Conservation (phyloP, 1,140 invertebrate genomes). For the Semibalanus balanoides region DNA sequence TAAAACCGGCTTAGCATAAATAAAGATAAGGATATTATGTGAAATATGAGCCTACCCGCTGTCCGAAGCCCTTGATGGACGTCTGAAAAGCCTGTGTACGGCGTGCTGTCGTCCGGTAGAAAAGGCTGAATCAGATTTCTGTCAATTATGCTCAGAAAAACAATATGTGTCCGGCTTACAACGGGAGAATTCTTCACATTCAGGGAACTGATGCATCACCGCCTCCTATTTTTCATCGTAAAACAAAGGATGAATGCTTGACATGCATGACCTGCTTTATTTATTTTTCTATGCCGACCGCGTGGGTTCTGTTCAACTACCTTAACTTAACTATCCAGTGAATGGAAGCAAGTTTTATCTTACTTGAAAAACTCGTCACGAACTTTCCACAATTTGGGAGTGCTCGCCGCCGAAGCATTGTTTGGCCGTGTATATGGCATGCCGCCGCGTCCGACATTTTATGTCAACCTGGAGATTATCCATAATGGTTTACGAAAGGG, state of each 20-base stretch:
- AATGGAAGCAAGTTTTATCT: background rate
- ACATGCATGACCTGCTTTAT: background rate
- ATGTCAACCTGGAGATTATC: background rate
- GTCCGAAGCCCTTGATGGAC: background rate
- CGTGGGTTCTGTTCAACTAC: background rate
- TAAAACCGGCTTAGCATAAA: background rate
- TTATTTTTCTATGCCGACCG: background rate
- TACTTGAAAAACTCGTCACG: background rate
- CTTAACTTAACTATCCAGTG: background rate
- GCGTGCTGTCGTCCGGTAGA: background rate
- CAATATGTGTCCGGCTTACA: background rate
- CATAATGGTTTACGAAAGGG: background rate
- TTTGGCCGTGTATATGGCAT: background rate
- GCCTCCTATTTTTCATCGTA: background rate
- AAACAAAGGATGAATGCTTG: background rate
- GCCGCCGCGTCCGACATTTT: background rate
- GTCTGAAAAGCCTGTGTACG: background rate
- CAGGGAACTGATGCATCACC: background rate
- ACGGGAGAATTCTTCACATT: background rate
- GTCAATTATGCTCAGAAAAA: background rate
- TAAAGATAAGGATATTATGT: background rate
- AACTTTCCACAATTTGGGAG: background rate
- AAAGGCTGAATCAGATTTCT: background rate
- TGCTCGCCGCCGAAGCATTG: background rate
- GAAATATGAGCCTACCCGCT: background rate